These are phyloP conservation scores for Sebastes kiyomatsui DNA, from an alignment of 2,797 vertebrate species.

Conservation along the genomic window DNA sequence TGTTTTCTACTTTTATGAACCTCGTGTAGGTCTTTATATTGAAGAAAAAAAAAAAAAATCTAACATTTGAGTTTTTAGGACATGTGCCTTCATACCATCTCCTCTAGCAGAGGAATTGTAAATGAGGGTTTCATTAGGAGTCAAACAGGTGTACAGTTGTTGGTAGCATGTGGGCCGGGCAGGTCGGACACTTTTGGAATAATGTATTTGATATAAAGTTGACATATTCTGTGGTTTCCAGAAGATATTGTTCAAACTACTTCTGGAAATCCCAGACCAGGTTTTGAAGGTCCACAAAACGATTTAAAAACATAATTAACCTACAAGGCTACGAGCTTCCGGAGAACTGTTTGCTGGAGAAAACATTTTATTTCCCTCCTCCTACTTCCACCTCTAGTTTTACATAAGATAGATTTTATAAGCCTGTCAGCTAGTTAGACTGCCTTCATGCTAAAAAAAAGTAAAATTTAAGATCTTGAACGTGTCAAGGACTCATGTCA, in stretches of 20 bases:
- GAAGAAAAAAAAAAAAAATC: not conserved
- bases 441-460: slow-evolving; percentile 24
- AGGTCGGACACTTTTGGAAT: slow-evolving; percentile 30
- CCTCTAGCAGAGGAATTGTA: slow-evolving; percentile 56
- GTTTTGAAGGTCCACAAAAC: not conserved
- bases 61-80: slow-evolving; percentile 61
- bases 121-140: slow-evolving; percentile 62
- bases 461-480: not conserved
- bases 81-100: slow-evolving; percentile 78
- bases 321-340: slow-evolving; percentile 1
- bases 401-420: not conserved
- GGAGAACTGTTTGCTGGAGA: slow-evolving; percentile 12
- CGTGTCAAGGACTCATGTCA: not conserved
- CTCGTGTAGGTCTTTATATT: slow-evolving; percentile 52
- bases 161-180: slow-evolving; percentile 6
- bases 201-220: slow-evolving; percentile 18
- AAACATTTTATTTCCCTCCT: not conserved
- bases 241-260: not conserved
- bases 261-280: slow-evolving; percentile 18
- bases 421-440: slow-evolving; percentile 39
- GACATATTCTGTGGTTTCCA: slow-evolving; percentile 2
- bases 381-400: not conserved
- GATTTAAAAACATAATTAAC: not conserved
- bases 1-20: slow-evolving; percentile 70
- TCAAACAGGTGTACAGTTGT: slow-evolving; percentile 17